Evolutionary conservation across 2,888 invertebrate species (phyloP).

Genomic region (Dynastes maya): DNA sequence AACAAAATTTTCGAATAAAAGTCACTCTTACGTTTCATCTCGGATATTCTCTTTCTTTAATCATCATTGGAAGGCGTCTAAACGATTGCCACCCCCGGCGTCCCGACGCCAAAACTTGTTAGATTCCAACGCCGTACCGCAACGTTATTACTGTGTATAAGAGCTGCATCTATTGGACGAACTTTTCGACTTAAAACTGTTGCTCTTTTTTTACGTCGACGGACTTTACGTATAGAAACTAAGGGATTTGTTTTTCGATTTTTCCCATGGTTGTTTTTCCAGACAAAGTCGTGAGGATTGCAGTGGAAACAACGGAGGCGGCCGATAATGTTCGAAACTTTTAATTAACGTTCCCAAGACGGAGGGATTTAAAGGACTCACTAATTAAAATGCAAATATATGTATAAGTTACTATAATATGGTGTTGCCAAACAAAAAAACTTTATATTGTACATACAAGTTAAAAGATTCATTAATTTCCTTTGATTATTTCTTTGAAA

Average conservation of each 20-base stretch:
- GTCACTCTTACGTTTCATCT: too few relatives aligned
- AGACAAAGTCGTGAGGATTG: neutral
- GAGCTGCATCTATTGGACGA: slow-evolving; percentile 64
- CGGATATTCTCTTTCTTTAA: too few relatives aligned
- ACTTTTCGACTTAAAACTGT: slow-evolving; percentile 45
- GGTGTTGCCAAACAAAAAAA: neutral
- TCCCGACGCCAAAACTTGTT: slow-evolving; percentile 69
- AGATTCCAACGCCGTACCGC: slow-evolving; percentile 68
- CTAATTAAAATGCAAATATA: slow-evolving; percentile 25
- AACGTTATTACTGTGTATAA: slow-evolving; percentile 67
- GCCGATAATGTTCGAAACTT: slow-evolving; percentile 21
- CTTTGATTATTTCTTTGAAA: too few relatives aligned
- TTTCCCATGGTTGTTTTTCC: slow-evolving; percentile 1
- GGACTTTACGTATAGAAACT: too few relatives aligned
- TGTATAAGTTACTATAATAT: neutral
- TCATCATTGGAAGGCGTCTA: slow-evolving; percentile 70
- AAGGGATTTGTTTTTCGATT: slow-evolving; percentile 39
- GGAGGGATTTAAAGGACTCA: neutral
- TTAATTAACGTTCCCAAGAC: slow-evolving; percentile 20
- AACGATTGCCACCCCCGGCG: slow-evolving; percentile 69
- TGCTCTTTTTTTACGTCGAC: neutral
- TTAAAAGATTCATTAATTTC: too few relatives aligned
- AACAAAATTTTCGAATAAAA: too few relatives aligned
- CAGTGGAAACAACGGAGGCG: neutral
- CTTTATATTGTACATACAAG: too few relatives aligned